Evolutionary conservation across 2,888 invertebrate genomes (phyloP), one percentile per base, ranked within the genome.

Genomic region (Vannuccia rotundouncinata): DNA sequence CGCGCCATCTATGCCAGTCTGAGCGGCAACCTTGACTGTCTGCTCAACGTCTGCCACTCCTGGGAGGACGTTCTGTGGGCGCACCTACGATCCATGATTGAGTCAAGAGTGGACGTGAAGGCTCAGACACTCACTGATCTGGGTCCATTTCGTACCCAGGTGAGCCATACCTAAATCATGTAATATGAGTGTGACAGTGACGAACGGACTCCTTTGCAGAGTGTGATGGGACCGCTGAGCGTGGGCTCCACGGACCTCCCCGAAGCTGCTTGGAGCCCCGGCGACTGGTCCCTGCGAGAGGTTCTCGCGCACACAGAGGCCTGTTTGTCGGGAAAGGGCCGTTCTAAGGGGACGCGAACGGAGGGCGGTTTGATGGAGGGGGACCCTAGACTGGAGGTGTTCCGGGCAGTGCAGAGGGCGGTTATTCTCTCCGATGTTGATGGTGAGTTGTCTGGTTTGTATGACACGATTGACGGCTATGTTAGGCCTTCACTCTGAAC

Each of bases 41-140:
- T 95, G n/a, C 87, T 95, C 59, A 90, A 92, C 0, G 91, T 92
- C 13, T 92, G 94, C 82, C 82, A 90, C n/a, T 92, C 91, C 29
- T 97, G 95, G 95, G 92, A 93, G 85, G 96, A 97, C 87, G 89
- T 92, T 82, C 89, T 96, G 29, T 97, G 96, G 96, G 93, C 94
- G 0, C 92, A 94, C 86, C 89, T 94, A 5, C 5, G 45, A 45
- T 5, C 45, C 17, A 45, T 45, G 45, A 45, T 45, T 45, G 45
- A 45, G 45, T 45, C 45, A 5, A 5, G 45, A 17, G 45, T 45
- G 45, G 45, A 45, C 45, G 45, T 17, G 5, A 45, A 45, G 17
- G 45, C 45, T 5, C 45, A 17, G 10, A 45, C 45, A 17, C 45
- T 45, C 45, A 45, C 45, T 17, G 45, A 45, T 17, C 17, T 45